phyloP scores from a whole-genome alignment of 2,888 invertebrate species.

The Sabatieria punctata region DNA sequence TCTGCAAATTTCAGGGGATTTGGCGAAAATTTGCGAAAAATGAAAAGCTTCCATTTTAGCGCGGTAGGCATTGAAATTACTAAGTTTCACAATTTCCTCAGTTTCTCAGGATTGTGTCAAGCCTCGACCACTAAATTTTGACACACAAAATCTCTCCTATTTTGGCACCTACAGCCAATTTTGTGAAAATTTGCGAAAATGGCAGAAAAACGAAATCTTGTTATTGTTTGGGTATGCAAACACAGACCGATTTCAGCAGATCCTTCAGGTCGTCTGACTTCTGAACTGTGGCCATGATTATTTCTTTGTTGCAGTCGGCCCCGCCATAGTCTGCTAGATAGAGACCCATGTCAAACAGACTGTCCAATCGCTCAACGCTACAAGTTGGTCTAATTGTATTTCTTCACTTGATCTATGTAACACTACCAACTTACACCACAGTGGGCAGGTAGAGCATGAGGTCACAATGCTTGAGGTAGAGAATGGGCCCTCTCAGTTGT shows the following conservation, averaged over 20 bases:
- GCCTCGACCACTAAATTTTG: too few relatives aligned
- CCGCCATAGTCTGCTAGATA: constrained; percentile 93
- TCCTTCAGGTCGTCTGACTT: constrained; percentile 89
- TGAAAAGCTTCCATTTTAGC: too few relatives aligned
- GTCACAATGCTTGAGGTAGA: constrained; percentile 16
- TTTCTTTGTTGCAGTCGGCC: constrained; percentile 85
- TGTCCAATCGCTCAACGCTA: constrained; percentile 70
- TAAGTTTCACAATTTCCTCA: too few relatives aligned
- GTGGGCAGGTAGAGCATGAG: constrained; percentile 19
- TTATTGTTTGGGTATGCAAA: neutral
- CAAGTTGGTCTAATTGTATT: too few relatives aligned
- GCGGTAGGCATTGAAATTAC: too few relatives aligned
- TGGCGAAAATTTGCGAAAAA: too few relatives aligned
- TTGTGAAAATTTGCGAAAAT: too few relatives aligned
- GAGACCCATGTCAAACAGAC: constrained; percentile 72
- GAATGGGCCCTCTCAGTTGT: constrained; percentile 17
- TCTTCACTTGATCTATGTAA: too few relatives aligned
- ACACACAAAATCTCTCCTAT: too few relatives aligned
- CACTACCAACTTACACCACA: constrained; percentile 17
- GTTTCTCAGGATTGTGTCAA: too few relatives aligned
- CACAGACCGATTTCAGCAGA: constrained; percentile 53
- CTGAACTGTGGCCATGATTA: constrained; percentile 74
- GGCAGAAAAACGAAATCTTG: neutral
- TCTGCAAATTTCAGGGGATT: too few relatives aligned
- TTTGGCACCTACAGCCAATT: too few relatives aligned